phyloP scores from a whole-genome alignment of 2,888 invertebrate species.

The Eurytoma adleriae region DNA sequence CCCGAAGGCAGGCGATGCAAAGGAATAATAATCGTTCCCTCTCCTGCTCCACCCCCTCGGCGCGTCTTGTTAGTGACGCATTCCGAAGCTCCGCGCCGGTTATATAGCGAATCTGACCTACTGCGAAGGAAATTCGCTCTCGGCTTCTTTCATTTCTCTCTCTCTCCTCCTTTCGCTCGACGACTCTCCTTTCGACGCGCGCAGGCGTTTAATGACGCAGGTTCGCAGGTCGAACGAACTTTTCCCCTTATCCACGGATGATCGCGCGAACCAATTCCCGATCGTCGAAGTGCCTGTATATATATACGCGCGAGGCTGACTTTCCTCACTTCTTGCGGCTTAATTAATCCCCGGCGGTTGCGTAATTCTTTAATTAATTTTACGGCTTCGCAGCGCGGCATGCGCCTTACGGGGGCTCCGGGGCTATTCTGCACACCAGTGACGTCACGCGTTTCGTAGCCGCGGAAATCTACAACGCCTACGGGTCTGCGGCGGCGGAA shows the following conservation, averaged over 20 bases:
- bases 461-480: too few species aligned
- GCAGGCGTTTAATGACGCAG: neutral
- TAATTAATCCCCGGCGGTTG: neutral
- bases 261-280: too few species aligned
- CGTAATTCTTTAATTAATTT: neutral
- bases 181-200: neutral
- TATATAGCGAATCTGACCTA: slow-evolving; percentile 54
- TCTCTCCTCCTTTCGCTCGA: neutral
- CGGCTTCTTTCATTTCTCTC: slow-evolving; percentile 37
- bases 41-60: neutral
- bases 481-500: too few species aligned
- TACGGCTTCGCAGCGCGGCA: neutral
- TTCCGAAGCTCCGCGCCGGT: slow-evolving; percentile 28
- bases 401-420: too few species aligned
- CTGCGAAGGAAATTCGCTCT: slow-evolving; percentile 49
- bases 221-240: neutral
- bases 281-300: too few species aligned
- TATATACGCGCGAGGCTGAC: too few species aligned
- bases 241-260: neutral
- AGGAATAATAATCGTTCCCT: neutral
- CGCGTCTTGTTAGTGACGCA: slow-evolving; percentile 44
- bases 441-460: too few species aligned
- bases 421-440: too few species aligned
- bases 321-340: neutral
- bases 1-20: neutral